Percentiles rank a stretch among this genome's conserved stretches.
Conservation (phyloP, 2,888 invertebrate species). For the Altica lythri region DNA sequence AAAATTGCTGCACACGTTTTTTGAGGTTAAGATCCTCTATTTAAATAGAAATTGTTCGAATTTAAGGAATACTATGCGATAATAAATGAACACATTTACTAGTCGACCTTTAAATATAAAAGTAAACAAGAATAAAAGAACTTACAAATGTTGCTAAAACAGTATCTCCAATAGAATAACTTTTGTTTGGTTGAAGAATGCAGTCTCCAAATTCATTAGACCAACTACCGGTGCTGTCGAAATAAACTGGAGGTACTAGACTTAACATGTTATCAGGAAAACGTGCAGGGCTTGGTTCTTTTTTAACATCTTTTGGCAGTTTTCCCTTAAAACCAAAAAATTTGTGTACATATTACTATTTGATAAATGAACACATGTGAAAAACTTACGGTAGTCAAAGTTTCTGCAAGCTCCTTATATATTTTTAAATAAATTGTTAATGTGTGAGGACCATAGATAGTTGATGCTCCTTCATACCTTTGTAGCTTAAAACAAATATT, state of each 20-base stretch:
- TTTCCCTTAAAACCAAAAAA: constrained; percentile 36
- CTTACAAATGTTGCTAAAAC: constrained; percentile 77
- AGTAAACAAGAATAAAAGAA: constrained; percentile 38
- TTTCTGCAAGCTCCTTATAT: constrained; percentile 70
- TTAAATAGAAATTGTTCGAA: background rate
- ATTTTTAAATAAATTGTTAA: constrained; percentile 81
- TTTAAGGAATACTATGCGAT: background rate
- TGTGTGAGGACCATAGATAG: constrained; percentile 90
- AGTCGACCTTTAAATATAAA: background rate
- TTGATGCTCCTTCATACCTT: constrained; percentile 93
- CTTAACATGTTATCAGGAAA: constrained; percentile 72
- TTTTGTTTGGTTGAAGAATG: constrained; percentile 67
- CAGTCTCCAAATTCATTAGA: constrained; percentile 77
- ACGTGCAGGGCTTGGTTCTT: constrained; percentile 68
- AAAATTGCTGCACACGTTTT: too few species aligned
- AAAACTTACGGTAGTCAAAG: constrained; percentile 66
- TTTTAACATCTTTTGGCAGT: constrained; percentile 27
- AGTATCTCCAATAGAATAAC: constrained; percentile 68
- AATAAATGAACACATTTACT: background rate
- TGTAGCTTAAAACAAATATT: constrained; percentile 81
- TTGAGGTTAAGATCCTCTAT: too few species aligned
- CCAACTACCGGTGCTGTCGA: constrained; percentile 78
- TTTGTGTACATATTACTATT: constrained; percentile 4
- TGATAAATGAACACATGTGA: background rate
- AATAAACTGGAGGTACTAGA: constrained; percentile 74